Conservation (phyloP, 1,140 invertebrate genomes). For the Ceratina australensis region DNA sequence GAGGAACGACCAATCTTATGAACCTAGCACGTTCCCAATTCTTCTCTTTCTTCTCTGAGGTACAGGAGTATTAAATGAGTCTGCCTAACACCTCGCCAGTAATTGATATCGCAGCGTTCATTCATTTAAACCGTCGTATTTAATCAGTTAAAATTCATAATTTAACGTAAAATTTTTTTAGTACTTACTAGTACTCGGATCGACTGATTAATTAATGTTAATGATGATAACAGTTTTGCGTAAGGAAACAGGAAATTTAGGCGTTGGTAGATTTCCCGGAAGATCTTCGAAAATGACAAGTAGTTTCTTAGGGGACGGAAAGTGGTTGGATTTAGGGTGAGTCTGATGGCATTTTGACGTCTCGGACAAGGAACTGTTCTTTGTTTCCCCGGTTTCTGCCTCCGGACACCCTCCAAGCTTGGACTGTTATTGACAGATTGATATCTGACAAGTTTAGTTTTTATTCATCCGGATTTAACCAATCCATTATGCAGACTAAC, state of each 20-base stretch:
- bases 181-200: too few relatives aligned
- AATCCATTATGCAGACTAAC: neutral
- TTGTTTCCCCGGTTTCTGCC: neutral
- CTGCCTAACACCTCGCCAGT: too few relatives aligned
- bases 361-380: conserved; percentile 3
- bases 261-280: too few relatives aligned
- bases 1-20: conserved; percentile 12
- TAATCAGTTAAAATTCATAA: too few relatives aligned
- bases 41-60: too few relatives aligned
- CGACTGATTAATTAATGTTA: too few relatives aligned
- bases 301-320: neutral
- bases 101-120: too few relatives aligned
- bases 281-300: neutral
- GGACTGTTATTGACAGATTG: neutral
- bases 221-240: too few relatives aligned
- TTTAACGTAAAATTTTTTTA: too few relatives aligned
- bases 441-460: neutral
- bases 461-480: neutral
- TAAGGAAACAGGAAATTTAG: too few relatives aligned
- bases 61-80: too few relatives aligned
- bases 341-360: neutral
- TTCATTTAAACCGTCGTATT: too few relatives aligned
- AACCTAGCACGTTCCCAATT: conserved; percentile 4
- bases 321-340: neutral
- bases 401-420: neutral